Percentiles rank a stretch among this genome's conserved stretches.
phyloP scores from a whole-genome alignment of 2,888 invertebrate genomes.

The Oscheius sp. region DNA sequence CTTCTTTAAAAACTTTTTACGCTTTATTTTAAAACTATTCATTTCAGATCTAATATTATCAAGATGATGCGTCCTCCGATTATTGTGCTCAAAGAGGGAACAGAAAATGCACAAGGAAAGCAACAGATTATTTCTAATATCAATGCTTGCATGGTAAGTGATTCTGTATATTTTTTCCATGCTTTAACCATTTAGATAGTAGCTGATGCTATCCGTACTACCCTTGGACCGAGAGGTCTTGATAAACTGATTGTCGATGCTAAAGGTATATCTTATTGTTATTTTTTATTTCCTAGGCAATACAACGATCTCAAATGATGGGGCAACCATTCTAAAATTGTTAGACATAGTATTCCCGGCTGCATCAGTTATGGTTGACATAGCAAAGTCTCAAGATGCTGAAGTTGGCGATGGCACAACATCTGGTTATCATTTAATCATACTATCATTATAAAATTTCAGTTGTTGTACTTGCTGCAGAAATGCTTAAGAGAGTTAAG shows the following conservation, averaged over 20 bases:
- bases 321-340: slow-evolving; percentile 98
- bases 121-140: slow-evolving; percentile 74
- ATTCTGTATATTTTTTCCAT: no score
- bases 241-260: slow-evolving; percentile 95
- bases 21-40: no score
- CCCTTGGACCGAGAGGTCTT: slow-evolving; percentile 97
- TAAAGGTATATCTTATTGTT: slow-evolving; percentile 68
- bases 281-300: slow-evolving; percentile 74
- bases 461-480: slow-evolving; percentile 92
- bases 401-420: slow-evolving; percentile 95
- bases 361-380: slow-evolving; percentile 95
- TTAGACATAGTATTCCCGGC: slow-evolving; percentile 97
- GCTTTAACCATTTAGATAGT: slow-evolving; percentile 75
- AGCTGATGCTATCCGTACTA: slow-evolving; percentile 94
- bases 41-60: no score
- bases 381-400: slow-evolving; percentile 88
- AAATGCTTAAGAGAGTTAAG: slow-evolving; percentile 91
- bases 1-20: no score
- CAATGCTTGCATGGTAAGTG: slow-evolving; percentile 66
- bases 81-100: slow-evolving; percentile 94
- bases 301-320: slow-evolving; percentile 97
- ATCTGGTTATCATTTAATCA: slow-evolving; percentile 41
- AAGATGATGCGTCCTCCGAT: slow-evolving; percentile 81
- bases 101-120: slow-evolving; percentile 84
- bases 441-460: neutral